Evolutionary conservation across 2,113 vertebrate species (phyloP).

Genomic region (Phocoena sinus): DNA sequence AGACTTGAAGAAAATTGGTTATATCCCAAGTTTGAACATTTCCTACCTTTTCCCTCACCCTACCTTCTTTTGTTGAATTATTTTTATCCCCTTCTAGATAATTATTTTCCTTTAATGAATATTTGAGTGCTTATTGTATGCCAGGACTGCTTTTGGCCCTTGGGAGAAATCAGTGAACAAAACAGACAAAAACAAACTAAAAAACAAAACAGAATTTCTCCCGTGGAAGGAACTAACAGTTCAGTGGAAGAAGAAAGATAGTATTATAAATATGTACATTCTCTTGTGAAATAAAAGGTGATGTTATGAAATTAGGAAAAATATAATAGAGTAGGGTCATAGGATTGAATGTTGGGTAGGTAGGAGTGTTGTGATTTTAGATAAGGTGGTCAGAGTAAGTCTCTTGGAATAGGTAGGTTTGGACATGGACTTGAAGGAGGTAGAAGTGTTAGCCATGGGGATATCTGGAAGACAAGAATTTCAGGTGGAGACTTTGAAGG

Average conservation of each 20-base stretch:
- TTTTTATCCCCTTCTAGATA: neutral
- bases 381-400: neutral
- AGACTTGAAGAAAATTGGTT: neutral
- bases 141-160: neutral
- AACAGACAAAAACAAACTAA: neutral
- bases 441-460: neutral
- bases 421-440: neutral
- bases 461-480: neutral
- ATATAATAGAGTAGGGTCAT: neutral
- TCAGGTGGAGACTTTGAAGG: neutral
- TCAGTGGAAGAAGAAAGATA: neutral
- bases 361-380: neutral
- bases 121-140: neutral
- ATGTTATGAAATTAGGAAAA: neutral
- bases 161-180: neutral
- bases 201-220: neutral
- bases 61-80: too few species aligned
- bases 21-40: neutral
- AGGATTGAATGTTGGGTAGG: neutral
- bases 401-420: neutral
- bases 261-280: neutral
- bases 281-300: neutral
- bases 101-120: neutral
- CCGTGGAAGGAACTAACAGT: neutral
- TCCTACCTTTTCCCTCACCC: neutral